Percentiles rank a stretch among this genome's conserved stretches.
phyloP scores from a whole-genome alignment of 2,797 vertebrate species.

The Dallia pectoralis region DNA sequence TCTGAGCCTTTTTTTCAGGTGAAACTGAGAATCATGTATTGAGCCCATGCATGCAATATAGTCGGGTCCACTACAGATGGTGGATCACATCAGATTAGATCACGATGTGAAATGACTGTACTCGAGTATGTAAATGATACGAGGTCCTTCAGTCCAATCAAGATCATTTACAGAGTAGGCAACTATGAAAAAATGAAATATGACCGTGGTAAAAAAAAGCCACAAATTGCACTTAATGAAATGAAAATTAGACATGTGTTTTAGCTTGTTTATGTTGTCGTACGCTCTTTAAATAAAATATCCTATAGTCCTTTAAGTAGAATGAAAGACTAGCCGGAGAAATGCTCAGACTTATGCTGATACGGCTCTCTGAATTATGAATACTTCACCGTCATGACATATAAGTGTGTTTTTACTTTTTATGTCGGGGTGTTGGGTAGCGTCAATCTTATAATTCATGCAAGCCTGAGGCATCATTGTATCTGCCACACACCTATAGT shows the following conservation, averaged over 20 bases:
- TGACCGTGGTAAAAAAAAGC: neutral
- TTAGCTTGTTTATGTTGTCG: constrained; percentile 29
- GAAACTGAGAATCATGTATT: neutral
- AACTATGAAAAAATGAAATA: neutral
- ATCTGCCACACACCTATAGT: constrained; percentile 53
- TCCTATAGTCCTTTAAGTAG: constrained; percentile 38
- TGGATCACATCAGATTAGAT: constrained; percentile 4
- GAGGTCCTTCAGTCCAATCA: neutral
- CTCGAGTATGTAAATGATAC: neutral
- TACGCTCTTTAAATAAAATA: constrained; percentile 2
- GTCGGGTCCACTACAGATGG: neutral
- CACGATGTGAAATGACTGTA: neutral
- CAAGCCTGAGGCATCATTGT: constrained; percentile 57
- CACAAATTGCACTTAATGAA: constrained; percentile 21
- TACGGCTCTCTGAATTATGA: neutral
- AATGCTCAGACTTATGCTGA: neutral
- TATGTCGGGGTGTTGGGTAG: constrained; percentile 55
- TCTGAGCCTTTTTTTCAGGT: neutral
- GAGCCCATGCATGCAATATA: neutral
- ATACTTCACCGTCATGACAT: neutral
- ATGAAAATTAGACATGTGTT: constrained; percentile 46
- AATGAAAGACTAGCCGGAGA: constrained; percentile 4
- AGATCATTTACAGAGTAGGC: constrained; percentile 1
- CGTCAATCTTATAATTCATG: constrained; percentile 63
- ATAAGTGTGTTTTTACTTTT: constrained; percentile 16